Base-by-base conservation (phyloP, 1,140 invertebrate genomes). In the Lycorma delicatula region DNA sequence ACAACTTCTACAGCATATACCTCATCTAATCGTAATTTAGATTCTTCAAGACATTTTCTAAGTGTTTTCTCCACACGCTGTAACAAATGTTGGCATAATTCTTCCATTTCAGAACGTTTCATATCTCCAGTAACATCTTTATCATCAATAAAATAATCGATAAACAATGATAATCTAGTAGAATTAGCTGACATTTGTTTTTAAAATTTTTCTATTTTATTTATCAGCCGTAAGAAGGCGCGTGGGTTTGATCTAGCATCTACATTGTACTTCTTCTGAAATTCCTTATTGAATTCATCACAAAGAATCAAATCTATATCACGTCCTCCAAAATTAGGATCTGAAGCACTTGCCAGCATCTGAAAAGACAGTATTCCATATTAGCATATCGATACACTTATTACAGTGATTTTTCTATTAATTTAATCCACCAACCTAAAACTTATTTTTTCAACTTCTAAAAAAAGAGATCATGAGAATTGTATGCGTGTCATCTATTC, bases 111-210 rank as follows among this genome's bases (percentile, higher is more conserved):
- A 1, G 76, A 63, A 58, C 63, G 60, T 61, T 79, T 75, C 75
- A 86, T 78, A 59, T 70, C 74, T 6, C 85, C 85, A 54, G 81
- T 82, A 0, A 99, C 96, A 78, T 99, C 97, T 63, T 89, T 89
- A 64, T 99, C 97, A 27, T 99, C 86, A 84, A 98, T 95, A 63
- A 99, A 98, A 70, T 95, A 99, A 71, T 99, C 97, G 66, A 99
- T 97, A 71, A 91, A 92, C 12, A 99, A 74, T 0, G 97, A 97
- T 62, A 99, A 78, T 34, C 82, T 84, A 0, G 91, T 93, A 25
- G 90, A 93, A 73, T 98, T 99, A 0, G 95, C 94, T 16, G 93
- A 98, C 96, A 99, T 98, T 73, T 98, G 90, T 70, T 99, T 99
- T 72, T 99, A 99, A 7, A 99, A 67, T 72, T 97, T 98, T 68